Evolutionary conservation across 2,888 invertebrate genomes (phyloP), one percentile per base, ranked within the genome.

Genomic region (Timandra comae): DNA sequence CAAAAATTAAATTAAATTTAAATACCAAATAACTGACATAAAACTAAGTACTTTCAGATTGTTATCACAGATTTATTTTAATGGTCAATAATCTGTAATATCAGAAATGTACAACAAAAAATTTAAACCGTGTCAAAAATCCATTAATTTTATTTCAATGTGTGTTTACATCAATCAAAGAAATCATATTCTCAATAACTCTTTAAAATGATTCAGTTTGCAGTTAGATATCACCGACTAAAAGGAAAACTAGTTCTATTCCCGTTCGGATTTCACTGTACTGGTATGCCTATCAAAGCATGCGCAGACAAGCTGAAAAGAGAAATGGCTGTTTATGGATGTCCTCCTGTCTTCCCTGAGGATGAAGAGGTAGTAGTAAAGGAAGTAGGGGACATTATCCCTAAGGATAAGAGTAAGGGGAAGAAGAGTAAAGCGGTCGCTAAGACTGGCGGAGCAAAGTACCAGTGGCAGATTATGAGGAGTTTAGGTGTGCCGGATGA

Each of bases 251-350:
- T 89, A 56, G 95, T 94, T 7, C 87, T 99, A 5, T 99, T 98
- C 78, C 99, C 99, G 7, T 99, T 99, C 82, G 99, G 97, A 2
- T 94, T 99, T 55, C 99, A 99, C 75, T 98, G 98, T 66, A 99
- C 99, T 11, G 99, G 99, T 27, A 99, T 99, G 99, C 99, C 99
- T 0, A 99, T 99, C 40, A 99, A 98, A 80, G 98, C 99, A 0
- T 98, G 98, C 86, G 96, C 99, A 7, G 99, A 99, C 74, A 99
- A 99, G 72, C 76, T 99, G 25, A 96, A 95, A 62, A 87, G 96
- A 38, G 99, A 99, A 85, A 93, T 99, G 80, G 92, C 94, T 64
- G 77, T 91, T 5, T 99, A 89, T 86, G 99, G 99, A 0, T 95
- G 87, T 73, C 99, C 99, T 10, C 99, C 99, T 1, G 68, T 89